Conservation (phyloP, 1,140 invertebrate genomes). For the Bombus confusus region DNA sequence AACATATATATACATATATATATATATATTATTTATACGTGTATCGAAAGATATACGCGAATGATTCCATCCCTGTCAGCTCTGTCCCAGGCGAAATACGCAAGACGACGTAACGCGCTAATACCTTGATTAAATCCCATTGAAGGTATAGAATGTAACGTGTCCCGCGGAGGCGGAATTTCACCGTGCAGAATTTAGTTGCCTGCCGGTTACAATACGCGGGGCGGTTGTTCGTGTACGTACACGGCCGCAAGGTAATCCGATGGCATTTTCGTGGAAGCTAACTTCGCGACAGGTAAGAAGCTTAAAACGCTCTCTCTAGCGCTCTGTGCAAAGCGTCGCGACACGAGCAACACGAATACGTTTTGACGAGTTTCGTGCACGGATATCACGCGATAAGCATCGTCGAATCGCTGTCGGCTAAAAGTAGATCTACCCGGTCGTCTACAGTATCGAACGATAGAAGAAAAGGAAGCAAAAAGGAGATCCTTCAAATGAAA, state of each 20-base stretch:
- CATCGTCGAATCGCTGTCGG: slow-evolving; percentile 14
- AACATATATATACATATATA: no score
- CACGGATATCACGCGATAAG: slow-evolving; percentile 43
- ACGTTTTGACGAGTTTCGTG: slow-evolving; percentile 48
- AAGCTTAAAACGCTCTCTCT: slow-evolving; percentile 30
- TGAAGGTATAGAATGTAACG: slow-evolving; percentile 23
- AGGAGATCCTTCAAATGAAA: neutral
- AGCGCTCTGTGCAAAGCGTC: slow-evolving; percentile 1
- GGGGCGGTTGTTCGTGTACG: slow-evolving; percentile 39
- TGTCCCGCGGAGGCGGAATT: neutral
- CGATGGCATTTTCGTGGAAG: slow-evolving; percentile 46
- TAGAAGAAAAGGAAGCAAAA: no score
- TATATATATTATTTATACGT: no score
- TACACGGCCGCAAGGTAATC: slow-evolving; percentile 57
- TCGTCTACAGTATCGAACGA: slow-evolving; percentile 3
- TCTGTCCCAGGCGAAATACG: neutral
- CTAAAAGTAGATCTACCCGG: slow-evolving; percentile 6
- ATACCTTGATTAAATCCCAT: slow-evolving; percentile 41
- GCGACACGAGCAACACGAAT: slow-evolving; percentile 19
- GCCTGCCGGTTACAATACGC: slow-evolving; percentile 21
- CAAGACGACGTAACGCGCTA: neutral
- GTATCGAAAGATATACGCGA: no score
- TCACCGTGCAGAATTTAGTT: slow-evolving; percentile 26
- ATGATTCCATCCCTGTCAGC: neutral
- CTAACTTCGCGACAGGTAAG: slow-evolving; percentile 53